phyloP scores from a whole-genome alignment of 2,113 vertebrate species.

The Saguinus midas region DNA sequence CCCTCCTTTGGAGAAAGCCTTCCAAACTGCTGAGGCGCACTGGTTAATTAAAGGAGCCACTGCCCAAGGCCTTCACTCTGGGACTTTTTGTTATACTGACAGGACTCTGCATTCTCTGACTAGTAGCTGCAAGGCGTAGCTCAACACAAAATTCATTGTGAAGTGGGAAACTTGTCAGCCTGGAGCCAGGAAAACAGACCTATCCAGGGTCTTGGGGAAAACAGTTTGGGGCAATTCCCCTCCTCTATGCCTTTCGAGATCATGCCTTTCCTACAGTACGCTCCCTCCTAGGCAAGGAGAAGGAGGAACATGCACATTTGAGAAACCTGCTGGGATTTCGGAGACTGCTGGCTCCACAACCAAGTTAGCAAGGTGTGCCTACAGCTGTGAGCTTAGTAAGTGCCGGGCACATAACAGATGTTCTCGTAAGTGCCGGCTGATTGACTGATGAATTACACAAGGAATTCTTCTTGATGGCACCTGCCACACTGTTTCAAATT shows the following conservation, averaged over 20 bases:
- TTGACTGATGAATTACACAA: conserved; percentile 59
- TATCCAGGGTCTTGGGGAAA: not conserved
- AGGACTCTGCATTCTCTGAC: not conserved
- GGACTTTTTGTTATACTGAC: not conserved
- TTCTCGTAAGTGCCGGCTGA: conserved; percentile 34
- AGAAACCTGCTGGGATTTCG: not conserved
- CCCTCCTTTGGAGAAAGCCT: not conserved
- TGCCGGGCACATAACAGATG: conserved; percentile 8
- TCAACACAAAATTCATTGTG: not conserved
- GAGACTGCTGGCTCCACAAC: not conserved
- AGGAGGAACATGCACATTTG: not conserved
- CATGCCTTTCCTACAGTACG: not conserved
- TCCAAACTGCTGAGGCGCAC: not conserved
- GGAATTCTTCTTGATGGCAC: conserved; percentile 46
- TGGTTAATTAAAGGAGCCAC: not conserved
- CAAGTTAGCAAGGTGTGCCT: conserved; percentile 11
- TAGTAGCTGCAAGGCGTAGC: not conserved
- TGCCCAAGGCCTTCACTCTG: not conserved
- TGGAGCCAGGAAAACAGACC: not conserved
- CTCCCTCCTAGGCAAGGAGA: not conserved
- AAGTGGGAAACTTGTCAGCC: not conserved
- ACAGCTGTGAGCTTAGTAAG: not conserved
- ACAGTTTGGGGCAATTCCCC: not conserved
- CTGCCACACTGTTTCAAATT: conserved; percentile 12
- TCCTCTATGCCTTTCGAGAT: not conserved